Percentiles rank a stretch among this genome's conserved stretches.
Evolutionary conservation across 2,888 invertebrate species (phyloP).

Genomic region (Apantesis nais): DNA sequence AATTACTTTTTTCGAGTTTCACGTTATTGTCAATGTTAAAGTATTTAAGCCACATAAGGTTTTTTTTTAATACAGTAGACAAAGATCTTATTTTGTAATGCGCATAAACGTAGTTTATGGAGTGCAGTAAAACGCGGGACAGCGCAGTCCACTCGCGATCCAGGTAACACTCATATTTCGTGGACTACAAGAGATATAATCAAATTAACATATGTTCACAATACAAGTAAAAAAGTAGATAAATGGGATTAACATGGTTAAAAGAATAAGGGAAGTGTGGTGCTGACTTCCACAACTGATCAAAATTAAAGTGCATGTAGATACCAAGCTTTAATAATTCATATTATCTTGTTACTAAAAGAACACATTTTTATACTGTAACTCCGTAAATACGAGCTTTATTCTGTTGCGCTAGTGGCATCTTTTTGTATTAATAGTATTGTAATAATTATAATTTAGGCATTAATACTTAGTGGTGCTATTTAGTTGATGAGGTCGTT

Average conservation of each 20-base stretch:
- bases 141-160: conserved; percentile 3
- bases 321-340: background rate
- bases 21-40: background rate
- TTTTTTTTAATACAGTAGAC: conserved; percentile 2
- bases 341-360: background rate
- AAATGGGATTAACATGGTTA: background rate
- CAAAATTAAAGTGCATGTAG: background rate
- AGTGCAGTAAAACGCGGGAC: conserved; percentile 4
- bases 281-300: background rate
- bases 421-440: too few relatives aligned
- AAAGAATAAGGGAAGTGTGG: background rate
- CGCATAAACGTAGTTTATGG: conserved; percentile 5
- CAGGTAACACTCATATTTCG: background rate
- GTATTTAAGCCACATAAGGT: background rate
- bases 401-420: too few relatives aligned
- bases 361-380: too few relatives aligned
- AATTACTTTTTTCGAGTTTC: background rate
- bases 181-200: background rate
- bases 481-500: background rate
- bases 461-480: too few relatives aligned
- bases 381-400: too few relatives aligned
- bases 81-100: conserved; percentile 10
- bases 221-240: background rate
- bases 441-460: too few relatives aligned
- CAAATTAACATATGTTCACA: background rate